Base-by-base conservation (phyloP, 2,797 vertebrate genomes). In the Halcyon smyrnensis region DNA sequence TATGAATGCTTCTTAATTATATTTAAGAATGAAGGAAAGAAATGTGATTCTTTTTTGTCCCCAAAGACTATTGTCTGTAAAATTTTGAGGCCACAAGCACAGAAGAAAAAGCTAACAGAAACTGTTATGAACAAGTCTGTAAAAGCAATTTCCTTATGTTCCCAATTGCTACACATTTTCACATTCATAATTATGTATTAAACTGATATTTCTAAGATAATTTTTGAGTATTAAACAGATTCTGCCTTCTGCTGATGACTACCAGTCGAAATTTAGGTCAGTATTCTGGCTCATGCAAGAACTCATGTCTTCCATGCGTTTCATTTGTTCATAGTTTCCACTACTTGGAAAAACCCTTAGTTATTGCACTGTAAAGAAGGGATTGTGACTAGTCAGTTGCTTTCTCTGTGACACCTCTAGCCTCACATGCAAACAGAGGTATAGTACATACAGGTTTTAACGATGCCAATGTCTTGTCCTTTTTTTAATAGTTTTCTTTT, bases 401-500 rank as follows among this genome's bases (percentile, higher is more conserved):
- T 20, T 86, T 32, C 63, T 76, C 37, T 16, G 6, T 6, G 7
- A 28, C 64, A 48, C 30, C 16, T 62, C 20, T 41, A 65, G 19
- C 6, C 9, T 90, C 25, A 51, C 21, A 28, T 2, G 6, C 11
- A 71, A 34, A 8, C 12, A n/a, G n/a, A 50, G 0, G 3, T 17
- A 39, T 0, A 60, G 20, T 8, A 37, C 6, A 15, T 11, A 17
- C 0, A 36, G 16, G 4, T 80, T 91, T 73, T 67, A 14, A 77
- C 56, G 7, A 27, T 8, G 24, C 36, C 28, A 59, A 0, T 25
- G 17, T 27, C 57, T 60, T 64, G 6, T 2, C 65, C 14, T 68
- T 74, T 90, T 73, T 25, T 3, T 36, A 84, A 5, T 0, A 51
- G 27, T 60, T 39, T 14, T 27, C 36, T 27, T 27, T 83, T 68